Conservation (phyloP, 2,113 vertebrate species). For the Tauraco erythrolophus region DNA sequence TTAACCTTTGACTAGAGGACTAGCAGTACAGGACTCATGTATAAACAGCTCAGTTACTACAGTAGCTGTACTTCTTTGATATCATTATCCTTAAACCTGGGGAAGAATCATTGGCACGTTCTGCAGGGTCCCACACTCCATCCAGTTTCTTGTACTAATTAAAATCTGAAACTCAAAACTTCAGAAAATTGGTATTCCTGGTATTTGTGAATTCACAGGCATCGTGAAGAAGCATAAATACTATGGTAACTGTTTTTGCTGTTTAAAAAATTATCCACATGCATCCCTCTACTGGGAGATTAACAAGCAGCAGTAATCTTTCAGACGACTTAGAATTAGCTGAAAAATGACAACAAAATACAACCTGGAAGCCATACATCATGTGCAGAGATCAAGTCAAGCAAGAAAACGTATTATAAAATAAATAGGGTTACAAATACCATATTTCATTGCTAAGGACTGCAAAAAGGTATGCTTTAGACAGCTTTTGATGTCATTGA, state of each 20-base stretch:
- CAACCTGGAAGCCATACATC: neutral
- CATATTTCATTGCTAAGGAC: neutral
- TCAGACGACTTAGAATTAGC: conserved; percentile 11
- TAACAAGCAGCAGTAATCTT: conserved; percentile 11
- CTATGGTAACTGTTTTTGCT: neutral
- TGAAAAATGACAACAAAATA: conserved; percentile 15
- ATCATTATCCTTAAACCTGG: neutral
- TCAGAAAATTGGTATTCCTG: neutral
- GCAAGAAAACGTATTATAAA: neutral
- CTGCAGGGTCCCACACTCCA: neutral
- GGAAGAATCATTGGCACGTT: neutral
- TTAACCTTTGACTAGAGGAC: conserved; percentile 18
- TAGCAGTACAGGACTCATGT: neutral
- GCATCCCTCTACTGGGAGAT: neutral
- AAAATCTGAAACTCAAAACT: neutral
- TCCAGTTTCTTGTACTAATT: neutral
- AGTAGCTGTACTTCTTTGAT: neutral
- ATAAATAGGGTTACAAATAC: neutral
- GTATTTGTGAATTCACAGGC: neutral
- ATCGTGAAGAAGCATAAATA: neutral
- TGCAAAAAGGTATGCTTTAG: neutral
- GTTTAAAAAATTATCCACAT: conserved; percentile 11
- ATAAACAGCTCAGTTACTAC: conserved; percentile 14
- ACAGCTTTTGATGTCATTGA: neutral
- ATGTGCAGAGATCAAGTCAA: neutral